A percentile compares a stretch with the other conserved stretches of the same genome.
Evolutionary conservation across 2,888 invertebrate genomes (phyloP).

Genomic region (Coelinius sp.): DNA sequence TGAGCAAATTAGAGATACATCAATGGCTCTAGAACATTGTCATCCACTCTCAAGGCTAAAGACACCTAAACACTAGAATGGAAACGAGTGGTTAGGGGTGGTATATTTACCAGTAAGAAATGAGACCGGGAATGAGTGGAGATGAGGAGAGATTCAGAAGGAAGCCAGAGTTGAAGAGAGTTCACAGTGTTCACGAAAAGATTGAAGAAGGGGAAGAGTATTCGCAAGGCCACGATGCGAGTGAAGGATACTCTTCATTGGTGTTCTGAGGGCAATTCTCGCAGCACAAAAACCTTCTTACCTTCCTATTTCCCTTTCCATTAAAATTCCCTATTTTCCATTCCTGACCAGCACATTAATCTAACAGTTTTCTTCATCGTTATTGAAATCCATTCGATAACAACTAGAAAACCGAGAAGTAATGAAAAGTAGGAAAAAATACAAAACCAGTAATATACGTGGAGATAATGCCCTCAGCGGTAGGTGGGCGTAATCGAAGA

Average conservation of each 20-base stretch:
- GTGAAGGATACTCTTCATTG: slow-evolving; percentile 67
- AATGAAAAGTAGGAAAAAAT: slow-evolving; percentile 1
- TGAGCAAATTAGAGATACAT: slow-evolving; percentile 11
- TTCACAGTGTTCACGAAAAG: slow-evolving; percentile 36
- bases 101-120: slow-evolving; percentile 55
- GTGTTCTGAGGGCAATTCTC: slow-evolving; percentile 65
- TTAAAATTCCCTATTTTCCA: slow-evolving; percentile 37
- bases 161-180: slow-evolving; percentile 37
- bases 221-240: slow-evolving; percentile 59
- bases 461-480: slow-evolving; percentile 22
- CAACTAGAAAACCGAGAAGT: background rate
- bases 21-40: slow-evolving; percentile 27
- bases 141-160: slow-evolving; percentile 13
- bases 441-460: slow-evolving; percentile 16
- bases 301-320: slow-evolving; percentile 52
- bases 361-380: background rate
- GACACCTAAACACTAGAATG: slow-evolving; percentile 26
- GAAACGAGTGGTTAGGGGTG: slow-evolving; percentile 51
- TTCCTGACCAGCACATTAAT: slow-evolving; percentile 20
- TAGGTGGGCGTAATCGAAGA: slow-evolving; percentile 56
- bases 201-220: slow-evolving; percentile 44
- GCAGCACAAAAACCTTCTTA: slow-evolving; percentile 67
- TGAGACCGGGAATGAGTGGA: slow-evolving; percentile 39
- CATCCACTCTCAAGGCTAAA: slow-evolving; percentile 11
- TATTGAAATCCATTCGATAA: slow-evolving; percentile 11